Conservation (phyloP, 2,888 invertebrate genomes). For the Amorpha juglandis region DNA sequence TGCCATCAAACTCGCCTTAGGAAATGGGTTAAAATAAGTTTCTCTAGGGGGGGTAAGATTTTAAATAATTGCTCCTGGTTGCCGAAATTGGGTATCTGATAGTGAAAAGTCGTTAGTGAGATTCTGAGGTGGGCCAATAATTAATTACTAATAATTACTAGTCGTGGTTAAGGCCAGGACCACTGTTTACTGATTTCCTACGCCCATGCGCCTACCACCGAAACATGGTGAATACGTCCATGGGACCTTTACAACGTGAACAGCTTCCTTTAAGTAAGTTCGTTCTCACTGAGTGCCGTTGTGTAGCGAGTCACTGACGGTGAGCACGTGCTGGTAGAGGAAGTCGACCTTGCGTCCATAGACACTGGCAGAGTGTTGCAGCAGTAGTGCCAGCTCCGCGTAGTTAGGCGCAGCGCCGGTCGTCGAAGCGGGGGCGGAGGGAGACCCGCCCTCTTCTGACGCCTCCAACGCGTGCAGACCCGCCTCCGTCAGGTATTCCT, state of each 20-base stretch:
- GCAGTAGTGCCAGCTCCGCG: constrained; percentile 89
- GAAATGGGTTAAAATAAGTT: too few relatives aligned
- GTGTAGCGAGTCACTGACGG: constrained; percentile 65
- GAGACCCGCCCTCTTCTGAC: constrained; percentile 34
- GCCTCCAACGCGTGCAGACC: constrained; percentile 66
- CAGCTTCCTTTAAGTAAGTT: neutral
- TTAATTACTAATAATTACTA: too few relatives aligned
- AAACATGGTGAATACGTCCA: too few relatives aligned
- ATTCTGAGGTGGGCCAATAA: too few relatives aligned
- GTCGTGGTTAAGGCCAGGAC: too few relatives aligned
- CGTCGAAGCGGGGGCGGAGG: constrained; percentile 4
- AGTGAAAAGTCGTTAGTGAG: too few relatives aligned
- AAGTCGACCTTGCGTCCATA: constrained; percentile 90
- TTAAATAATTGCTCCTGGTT: too few relatives aligned
- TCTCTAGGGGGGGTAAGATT: too few relatives aligned
- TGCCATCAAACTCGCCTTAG: too few relatives aligned
- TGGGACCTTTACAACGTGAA: neutral
- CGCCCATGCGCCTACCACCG: too few relatives aligned
- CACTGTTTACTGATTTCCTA: too few relatives aligned
- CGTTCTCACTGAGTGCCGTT: constrained; percentile 43
- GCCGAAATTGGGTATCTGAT: too few relatives aligned
- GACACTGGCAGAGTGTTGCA: constrained; percentile 89
- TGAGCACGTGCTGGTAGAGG: constrained; percentile 72
- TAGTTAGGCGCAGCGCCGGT: constrained; percentile 83
- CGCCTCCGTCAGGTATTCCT: constrained; percentile 83